Conservation (phyloP, 2,113 vertebrate genomes). For the Saccopteryx leptura region DNA sequence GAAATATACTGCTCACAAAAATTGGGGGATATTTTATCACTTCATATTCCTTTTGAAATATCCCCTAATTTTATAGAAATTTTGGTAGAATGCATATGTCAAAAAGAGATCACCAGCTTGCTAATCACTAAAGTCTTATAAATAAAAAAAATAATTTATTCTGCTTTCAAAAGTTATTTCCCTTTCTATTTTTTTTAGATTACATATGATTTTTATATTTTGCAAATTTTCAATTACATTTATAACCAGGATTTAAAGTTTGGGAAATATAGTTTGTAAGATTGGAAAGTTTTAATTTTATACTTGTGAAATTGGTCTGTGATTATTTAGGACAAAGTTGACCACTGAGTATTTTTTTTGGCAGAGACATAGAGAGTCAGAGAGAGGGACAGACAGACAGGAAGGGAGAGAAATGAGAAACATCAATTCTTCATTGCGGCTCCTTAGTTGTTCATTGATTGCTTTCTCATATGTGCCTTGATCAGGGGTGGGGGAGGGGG, state of each 20-base stretch:
- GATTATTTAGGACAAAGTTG: neutral
- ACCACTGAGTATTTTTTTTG: neutral
- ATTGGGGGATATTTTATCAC: no score
- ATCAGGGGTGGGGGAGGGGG: no score
- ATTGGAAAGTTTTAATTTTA: neutral
- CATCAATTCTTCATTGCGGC: no score
- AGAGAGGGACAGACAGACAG: no score
- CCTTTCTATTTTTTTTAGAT: neutral
- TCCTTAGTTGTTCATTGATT: no score
- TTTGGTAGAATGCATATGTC: neutral
- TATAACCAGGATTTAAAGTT: neutral
- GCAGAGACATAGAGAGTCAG: no score
- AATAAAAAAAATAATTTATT: conserved; percentile 45
- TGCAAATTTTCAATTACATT: neutral
- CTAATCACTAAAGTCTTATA: conserved; percentile 1
- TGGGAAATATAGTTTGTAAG: neutral
- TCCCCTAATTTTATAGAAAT: neutral
- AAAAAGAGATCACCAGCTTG: conserved; percentile 50
- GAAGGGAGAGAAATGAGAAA: no score
- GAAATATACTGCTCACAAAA: neutral
- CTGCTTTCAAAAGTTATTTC: conserved; percentile 30
- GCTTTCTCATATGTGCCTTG: no score
- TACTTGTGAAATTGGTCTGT: neutral
- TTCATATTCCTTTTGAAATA: no score
- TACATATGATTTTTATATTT: neutral